Evolutionary conservation across 2,888 invertebrate species (phyloP).

Genomic region (Physocephala rufipes): DNA sequence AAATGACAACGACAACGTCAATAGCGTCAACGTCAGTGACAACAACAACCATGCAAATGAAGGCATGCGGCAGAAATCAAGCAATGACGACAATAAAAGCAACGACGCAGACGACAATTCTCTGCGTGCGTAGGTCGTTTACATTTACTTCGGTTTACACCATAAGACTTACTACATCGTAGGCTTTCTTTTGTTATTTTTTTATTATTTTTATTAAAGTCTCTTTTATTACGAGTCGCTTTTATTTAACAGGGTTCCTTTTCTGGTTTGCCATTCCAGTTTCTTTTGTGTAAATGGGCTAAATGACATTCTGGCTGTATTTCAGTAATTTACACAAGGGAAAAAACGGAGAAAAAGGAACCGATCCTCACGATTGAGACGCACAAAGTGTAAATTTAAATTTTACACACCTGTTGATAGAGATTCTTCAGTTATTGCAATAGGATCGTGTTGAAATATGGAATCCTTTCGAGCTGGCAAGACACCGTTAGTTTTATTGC

Average conservation of each 20-base stretch:
- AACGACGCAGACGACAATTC: constrained; percentile 9
- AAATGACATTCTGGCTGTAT: no score
- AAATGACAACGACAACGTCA: neutral
- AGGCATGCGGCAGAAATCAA: neutral
- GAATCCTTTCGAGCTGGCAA: constrained; percentile 27
- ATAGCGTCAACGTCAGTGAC: neutral
- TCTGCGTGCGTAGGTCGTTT: constrained; percentile 58
- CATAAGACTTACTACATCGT: neutral
- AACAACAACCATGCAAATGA: neutral
- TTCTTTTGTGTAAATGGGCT: no score
- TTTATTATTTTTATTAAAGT: neutral
- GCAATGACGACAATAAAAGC: neutral
- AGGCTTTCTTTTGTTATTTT: neutral
- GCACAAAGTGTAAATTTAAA: constrained; percentile 31
- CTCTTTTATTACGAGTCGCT: neutral
- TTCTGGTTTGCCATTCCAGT: no score
- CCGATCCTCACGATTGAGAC: neutral
- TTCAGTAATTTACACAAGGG: no score
- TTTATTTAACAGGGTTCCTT: no score
- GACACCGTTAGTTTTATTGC: constrained; percentile 27
- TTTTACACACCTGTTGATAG: constrained; percentile 62
- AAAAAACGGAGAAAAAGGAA: no score
- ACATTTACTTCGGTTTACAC: constrained; percentile 60
- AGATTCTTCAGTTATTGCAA: constrained; percentile 46
- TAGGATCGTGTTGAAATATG: constrained; percentile 43